A percentile compares a stretch with the other conserved stretches of the same genome.
phyloP scores from a whole-genome alignment of 1,140 invertebrate species.

The Drosophila saltans region DNA sequence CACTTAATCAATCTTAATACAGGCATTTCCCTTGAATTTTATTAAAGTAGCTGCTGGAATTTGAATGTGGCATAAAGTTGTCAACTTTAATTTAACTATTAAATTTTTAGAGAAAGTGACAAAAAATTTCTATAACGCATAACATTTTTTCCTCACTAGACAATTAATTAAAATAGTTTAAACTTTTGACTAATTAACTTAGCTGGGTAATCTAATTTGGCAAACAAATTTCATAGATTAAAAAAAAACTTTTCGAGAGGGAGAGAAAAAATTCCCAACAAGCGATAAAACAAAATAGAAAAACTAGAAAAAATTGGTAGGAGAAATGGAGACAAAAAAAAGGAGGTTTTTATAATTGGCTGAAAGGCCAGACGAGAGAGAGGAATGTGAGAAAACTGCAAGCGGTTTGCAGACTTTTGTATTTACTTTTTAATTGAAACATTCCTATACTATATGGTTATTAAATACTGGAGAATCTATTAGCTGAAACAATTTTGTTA shows the following conservation, averaged over 20 bases:
- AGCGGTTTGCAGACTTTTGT: too few species aligned
- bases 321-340: not conserved
- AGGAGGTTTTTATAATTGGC: not conserved
- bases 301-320: not conserved
- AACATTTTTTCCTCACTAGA: not conserved
- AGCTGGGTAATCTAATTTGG: not conserved
- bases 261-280: too few species aligned
- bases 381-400: not conserved
- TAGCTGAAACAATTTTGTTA: too few species aligned
- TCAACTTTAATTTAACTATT: not conserved
- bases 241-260: not conserved
- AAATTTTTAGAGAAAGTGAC: not conserved
- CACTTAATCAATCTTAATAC: conserved; percentile 13
- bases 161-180: conserved; percentile 10
- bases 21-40: not conserved
- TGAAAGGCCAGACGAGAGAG: not conserved
- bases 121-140: not conserved
- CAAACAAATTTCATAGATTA: not conserved
- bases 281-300: not conserved
- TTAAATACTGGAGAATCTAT: too few species aligned
- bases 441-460: too few species aligned
- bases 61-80: not conserved
- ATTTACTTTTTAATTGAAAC: too few species aligned
- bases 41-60: not conserved
- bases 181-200: not conserved